Evolutionary conservation across 2,888 invertebrate species (phyloP).

Genomic region (Lysandra coridon): DNA sequence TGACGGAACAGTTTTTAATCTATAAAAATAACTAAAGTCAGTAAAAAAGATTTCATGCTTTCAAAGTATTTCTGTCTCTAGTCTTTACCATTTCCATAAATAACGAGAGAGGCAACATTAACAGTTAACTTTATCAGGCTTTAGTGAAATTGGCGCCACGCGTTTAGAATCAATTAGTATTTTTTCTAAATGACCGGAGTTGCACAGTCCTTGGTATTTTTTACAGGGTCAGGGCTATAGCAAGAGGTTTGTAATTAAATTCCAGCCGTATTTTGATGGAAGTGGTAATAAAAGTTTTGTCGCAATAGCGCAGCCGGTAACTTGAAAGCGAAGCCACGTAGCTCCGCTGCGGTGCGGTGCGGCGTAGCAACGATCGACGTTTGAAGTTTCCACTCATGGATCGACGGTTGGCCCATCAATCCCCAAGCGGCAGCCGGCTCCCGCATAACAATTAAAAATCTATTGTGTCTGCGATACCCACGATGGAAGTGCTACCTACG

Average conservation of each 20-base stretch:
- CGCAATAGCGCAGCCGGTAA: slow-evolving; percentile 7
- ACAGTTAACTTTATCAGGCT: background rate
- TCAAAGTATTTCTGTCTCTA: too few relatives aligned
- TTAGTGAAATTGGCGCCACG: background rate
- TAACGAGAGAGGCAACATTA: background rate
- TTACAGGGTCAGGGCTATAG: background rate
- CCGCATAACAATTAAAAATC: too few relatives aligned
- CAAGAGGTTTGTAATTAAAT: slow-evolving; percentile 11
- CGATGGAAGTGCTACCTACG: too few relatives aligned
- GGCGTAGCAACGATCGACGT: background rate
- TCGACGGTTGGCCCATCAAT: too few relatives aligned
- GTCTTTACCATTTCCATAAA: background rate
- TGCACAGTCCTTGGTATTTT: slow-evolving; percentile 7
- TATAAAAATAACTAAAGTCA: too few relatives aligned
- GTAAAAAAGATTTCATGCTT: too few relatives aligned
- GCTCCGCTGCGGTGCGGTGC: background rate
- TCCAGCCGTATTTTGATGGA: slow-evolving; percentile 13
- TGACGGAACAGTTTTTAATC: too few relatives aligned
- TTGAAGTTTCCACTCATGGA: too few relatives aligned
- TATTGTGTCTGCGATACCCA: too few relatives aligned
- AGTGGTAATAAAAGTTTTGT: slow-evolving; percentile 7
- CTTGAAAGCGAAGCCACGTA: background rate
- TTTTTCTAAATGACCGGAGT: background rate
- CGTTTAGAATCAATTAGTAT: background rate
- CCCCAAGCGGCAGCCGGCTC: too few relatives aligned